Conservation (phyloP, 2,888 invertebrate genomes). For the Brenthis daphne region DNA sequence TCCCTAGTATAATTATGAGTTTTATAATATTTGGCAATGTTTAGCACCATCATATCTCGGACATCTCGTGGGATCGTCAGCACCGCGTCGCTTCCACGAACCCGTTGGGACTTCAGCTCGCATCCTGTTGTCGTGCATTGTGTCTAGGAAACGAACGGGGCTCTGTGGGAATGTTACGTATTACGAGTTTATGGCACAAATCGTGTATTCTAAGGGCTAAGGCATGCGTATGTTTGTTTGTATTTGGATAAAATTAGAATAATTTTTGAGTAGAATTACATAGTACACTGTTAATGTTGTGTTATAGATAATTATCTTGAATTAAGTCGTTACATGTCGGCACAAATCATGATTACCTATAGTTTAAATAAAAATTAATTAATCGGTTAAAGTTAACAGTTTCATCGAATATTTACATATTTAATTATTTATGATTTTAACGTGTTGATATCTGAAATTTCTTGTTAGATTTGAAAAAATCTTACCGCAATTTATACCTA, state of each 20-base stretch:
- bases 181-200: slow-evolving; percentile 1
- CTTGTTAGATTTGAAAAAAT: too few species aligned
- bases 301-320: too few species aligned
- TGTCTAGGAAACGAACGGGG: slow-evolving; percentile 17
- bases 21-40: slow-evolving; percentile 9
- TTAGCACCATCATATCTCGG: slow-evolving; percentile 1
- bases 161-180: slow-evolving; percentile 17
- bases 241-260: neutral
- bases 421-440: too few species aligned
- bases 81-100: slow-evolving; percentile 45
- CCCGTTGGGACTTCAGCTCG: slow-evolving; percentile 42
- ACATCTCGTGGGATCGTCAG: slow-evolving; percentile 45
- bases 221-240: neutral
- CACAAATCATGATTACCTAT: too few species aligned
- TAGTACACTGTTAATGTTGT: too few species aligned
- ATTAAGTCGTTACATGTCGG: too few species aligned
- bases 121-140: slow-evolving; percentile 19
- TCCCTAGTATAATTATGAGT: neutral
- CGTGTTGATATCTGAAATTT: too few species aligned
- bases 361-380: too few species aligned
- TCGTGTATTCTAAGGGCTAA: neutral
- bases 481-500: too few species aligned
- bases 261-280: neutral
- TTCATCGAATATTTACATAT: too few species aligned
- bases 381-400: too few species aligned